Base-by-base conservation (phyloP, 2,113 vertebrate genomes). In the Paramisgurnus dabryanus region DNA sequence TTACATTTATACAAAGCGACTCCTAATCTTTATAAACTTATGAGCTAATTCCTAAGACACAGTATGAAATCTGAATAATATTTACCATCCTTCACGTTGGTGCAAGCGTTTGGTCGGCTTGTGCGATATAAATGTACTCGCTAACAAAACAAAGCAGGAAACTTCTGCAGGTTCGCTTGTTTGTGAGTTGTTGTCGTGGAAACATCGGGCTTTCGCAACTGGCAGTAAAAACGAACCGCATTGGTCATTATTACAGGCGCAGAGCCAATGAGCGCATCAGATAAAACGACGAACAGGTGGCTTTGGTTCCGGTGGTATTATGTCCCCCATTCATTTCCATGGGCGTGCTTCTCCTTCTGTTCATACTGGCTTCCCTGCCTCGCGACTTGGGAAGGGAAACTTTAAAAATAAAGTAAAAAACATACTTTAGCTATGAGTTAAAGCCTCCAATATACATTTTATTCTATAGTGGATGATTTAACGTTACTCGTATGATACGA, bases 121-220 rank as follows among this genome's bases (percentile, higher is more conserved):
- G 3, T 58, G 11, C 6, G 55, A 27, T 61, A 15, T 22, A 60
- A 41, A n/a, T 12, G 55, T 2, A 41, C 7, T n/a, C 12, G 4
- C 58, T 34, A 8, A 13, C 50, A 4, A 18, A 4, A 47, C 15
- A 45, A 45, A 40, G 43, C 43, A 7, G 34, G 34, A 11, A 58
- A 45, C 7, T 5, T 34, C 2, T 70, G 15, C 55, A 43, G 17
- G 9, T 47, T 27, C 17, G n/a, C 45, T 50, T 85, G 83, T 83
- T 80, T 68, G 50, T 58, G 34, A 74, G 4, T 22, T 65, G 83
- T 87, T 43, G 76, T 84, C 85, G 9, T 81, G 82, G 86, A 82
- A 85, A 87, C 80, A n/a, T 13, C n/a, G 41, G 40, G 39, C 18
- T 10, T 34, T 61, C 61, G 6, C 4, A 43, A 64, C 4, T 81